Base-by-base conservation (phyloP, 1,140 invertebrate species). In the Drosophila elegans region DNA sequence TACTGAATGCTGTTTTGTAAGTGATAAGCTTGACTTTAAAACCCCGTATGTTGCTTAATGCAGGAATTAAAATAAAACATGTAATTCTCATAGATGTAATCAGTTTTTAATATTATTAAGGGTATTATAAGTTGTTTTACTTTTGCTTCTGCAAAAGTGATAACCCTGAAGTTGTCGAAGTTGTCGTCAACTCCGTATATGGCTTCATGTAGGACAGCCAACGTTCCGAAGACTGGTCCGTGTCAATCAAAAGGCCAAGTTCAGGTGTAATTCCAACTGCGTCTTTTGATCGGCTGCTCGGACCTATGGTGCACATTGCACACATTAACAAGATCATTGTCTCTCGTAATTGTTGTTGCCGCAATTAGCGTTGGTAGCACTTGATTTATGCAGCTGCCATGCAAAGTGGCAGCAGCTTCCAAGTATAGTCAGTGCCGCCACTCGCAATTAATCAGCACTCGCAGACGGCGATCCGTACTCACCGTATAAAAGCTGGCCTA, bases 351-450 rank as follows among this genome's bases (percentile, higher is more conserved):
- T 78, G 74, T 56, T 74, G 56, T 61, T 76, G 71, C 56, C 57
- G 52, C 69, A 85, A 86, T 86, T 86, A 86, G 68, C 77, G 62
- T 62, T 53, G 74, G 64, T 75, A 64, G 59, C 72, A 69, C 71
- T 88, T 88, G 83, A 86, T 86, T 86, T 86, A 86, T 86, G 83
- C 75, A 72, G 49, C 42, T 61, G 63, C 46, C 63, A 68, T 67
- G 67, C 78, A 63, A 64, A 73, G 59, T 81, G 48, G 78, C 74
- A 68, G 78, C 78, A 60, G 82, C 75, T 61, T 39, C 83, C 83
- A 86, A 80, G 62, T 86, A 88, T 88, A 88, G 83, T 67, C 74
- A 78, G 63, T 62, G 77, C 51, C 60, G 44, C 39, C 21, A 48
- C 52, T 73, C 27, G 46, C 63, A 78, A 81, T 85, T 86, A 77